Evolutionary conservation across 2,888 invertebrate genomes (phyloP).

Genomic region (Andrena camellia): DNA sequence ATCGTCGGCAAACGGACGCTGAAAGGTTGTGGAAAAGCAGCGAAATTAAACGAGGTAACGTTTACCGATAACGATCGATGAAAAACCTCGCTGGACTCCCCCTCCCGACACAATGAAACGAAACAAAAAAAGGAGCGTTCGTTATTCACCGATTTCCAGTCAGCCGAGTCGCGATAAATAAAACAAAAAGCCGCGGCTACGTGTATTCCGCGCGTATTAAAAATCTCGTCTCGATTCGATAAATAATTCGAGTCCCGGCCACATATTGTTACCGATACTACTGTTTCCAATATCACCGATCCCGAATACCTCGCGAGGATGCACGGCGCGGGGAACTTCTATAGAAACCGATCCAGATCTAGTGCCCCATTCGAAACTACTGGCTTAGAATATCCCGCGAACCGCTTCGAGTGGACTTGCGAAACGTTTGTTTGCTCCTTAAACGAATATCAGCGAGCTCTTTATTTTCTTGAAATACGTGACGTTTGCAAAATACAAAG

Average conservation of each 20-base stretch:
- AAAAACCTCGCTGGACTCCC: no score
- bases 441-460: neutral
- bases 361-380: slow-evolving; percentile 41
- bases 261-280: slow-evolving; percentile 41
- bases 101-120: neutral
- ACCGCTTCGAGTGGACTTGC: neutral
- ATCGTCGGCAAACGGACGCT: no score
- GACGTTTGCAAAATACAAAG: no score
- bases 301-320: slow-evolving; percentile 44
- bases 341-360: slow-evolving; percentile 46
- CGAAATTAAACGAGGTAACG: no score
- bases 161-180: slow-evolving; percentile 44
- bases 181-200: slow-evolving; percentile 40
- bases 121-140: slow-evolving; percentile 3
- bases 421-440: neutral
- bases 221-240: slow-evolving; percentile 53
- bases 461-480: no score
- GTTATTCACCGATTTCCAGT: slow-evolving; percentile 43
- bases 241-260: slow-evolving; percentile 47
- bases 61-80: no score
- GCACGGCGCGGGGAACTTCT: slow-evolving; percentile 17
- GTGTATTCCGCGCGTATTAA: slow-evolving; percentile 47
- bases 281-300: slow-evolving; percentile 49
- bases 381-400: slow-evolving; percentile 8
- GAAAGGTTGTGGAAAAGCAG: no score